phyloP scores from a whole-genome alignment of 1,140 invertebrate genomes.

The Dendrolimus punctatus region DNA sequence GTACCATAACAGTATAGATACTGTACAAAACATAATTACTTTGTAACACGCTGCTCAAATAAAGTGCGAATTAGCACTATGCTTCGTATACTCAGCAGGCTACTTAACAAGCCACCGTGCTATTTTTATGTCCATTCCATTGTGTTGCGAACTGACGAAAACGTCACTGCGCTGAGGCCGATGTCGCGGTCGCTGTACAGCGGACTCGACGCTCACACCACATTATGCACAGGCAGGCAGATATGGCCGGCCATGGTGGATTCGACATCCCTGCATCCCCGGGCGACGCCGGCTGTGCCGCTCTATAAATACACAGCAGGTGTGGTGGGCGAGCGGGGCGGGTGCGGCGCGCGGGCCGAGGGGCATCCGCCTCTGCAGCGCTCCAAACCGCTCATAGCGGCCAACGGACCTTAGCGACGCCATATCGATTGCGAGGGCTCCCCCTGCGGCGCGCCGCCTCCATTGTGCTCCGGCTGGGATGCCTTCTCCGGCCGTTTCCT shows the following conservation, averaged over 20 bases:
- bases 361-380: constrained; percentile 64
- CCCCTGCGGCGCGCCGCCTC: constrained; percentile 63
- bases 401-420: constrained; percentile 69
- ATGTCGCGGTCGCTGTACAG: constrained; percentile 19
- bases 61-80: no score
- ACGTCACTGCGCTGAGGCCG: constrained; percentile 17
- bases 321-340: constrained; percentile 46
- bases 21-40: no score
- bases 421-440: constrained; percentile 70
- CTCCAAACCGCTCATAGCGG: constrained; percentile 61
- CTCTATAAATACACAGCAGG: constrained; percentile 69
- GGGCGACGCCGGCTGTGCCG: constrained; percentile 46
- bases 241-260: constrained; percentile 38
- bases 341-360: constrained; percentile 35
- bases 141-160: constrained; percentile 41
- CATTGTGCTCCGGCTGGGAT: constrained; percentile 61
- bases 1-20: no score
- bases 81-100: neutral
- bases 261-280: constrained; percentile 56
- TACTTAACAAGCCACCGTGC: constrained; percentile 22
- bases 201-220: constrained; percentile 15
- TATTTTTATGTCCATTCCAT: constrained; percentile 54
- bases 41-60: no score
- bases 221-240: constrained; percentile 27
- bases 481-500: constrained; percentile 63